Percentiles rank a stretch among this genome's conserved stretches.
Evolutionary conservation across 1,140 invertebrate species (phyloP).

Genomic region (Polypedilum vanderplanki): DNA sequence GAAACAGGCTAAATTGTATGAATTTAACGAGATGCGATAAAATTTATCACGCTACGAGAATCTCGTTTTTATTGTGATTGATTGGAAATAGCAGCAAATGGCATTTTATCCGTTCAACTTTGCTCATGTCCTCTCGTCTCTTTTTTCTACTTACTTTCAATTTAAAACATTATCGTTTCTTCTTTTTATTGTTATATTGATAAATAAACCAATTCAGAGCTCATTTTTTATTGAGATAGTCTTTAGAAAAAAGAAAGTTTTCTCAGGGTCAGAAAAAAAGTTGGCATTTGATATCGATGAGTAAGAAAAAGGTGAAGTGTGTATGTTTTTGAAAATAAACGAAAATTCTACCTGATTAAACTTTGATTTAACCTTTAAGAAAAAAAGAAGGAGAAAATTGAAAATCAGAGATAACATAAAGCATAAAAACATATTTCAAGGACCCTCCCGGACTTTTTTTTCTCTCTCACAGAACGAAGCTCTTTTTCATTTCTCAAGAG

Average conservation of each 20-base stretch:
- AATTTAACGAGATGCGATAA: slow-evolving; percentile 7
- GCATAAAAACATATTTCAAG: neutral
- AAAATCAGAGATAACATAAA: neutral
- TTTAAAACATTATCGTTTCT: too few species aligned
- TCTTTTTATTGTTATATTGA: too few species aligned
- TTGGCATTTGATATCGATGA: slow-evolving; percentile 10
- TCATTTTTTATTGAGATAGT: too few species aligned
- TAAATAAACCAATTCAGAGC: too few species aligned
- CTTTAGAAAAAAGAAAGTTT: too few species aligned
- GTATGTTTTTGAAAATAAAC: neutral
- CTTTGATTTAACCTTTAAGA: slow-evolving; percentile 11
- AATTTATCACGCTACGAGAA: slow-evolving; percentile 9
- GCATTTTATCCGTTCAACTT: neutral
- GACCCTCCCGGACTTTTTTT: too few species aligned
- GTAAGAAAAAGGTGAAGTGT: neutral
- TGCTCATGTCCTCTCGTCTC: too few species aligned
- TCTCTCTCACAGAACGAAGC: neutral
- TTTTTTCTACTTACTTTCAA: too few species aligned
- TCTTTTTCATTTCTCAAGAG: slow-evolving; percentile 12
- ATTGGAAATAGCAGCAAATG: slow-evolving; percentile 18
- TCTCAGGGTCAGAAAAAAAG: neutral
- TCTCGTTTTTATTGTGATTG: slow-evolving; percentile 18
- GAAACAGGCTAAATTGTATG: neutral
- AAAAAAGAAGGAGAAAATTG: neutral
- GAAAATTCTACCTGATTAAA: slow-evolving; percentile 5